Evolutionary conservation across 92 coral and sea anemone species (phyloP).

Genomic region (Palythoa caribaeorum): DNA sequence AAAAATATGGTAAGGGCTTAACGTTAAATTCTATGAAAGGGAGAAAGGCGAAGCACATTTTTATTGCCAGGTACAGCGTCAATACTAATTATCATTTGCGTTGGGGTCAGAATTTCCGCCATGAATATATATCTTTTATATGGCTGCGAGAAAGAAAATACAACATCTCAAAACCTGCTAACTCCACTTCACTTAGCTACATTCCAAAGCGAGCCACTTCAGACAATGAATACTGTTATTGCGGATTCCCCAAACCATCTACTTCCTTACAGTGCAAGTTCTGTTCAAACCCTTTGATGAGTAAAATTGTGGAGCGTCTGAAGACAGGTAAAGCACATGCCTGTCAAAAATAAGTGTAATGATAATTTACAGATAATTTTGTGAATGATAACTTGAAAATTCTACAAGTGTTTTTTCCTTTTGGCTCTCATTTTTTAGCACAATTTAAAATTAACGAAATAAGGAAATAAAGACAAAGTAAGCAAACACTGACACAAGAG

Average conservation of each 20-base stretch:
- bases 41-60: constrained; percentile 38
- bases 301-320: neutral
- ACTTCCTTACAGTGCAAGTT: neutral
- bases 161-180: constrained; percentile 40
- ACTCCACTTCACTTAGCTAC: constrained; percentile 40
- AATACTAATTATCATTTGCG: constrained; percentile 46
- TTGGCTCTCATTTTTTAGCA: neutral
- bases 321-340: neutral
- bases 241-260: constrained; percentile 50
- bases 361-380: too few relatives aligned
- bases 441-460: too few relatives aligned
- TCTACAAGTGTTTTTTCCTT: neutral
- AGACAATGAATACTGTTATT: constrained; percentile 53
- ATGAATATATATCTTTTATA: constrained; percentile 28
- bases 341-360: neutral
- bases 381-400: neutral
- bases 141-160: constrained; percentile 52
- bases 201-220: constrained; percentile 48
- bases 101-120: constrained; percentile 49
- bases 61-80: constrained; percentile 39
- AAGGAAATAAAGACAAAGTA: too few relatives aligned
- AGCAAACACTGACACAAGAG: too few relatives aligned
- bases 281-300: neutral
- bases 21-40: constrained; percentile 52
- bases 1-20: constrained; percentile 28